A percentile compares a stretch with the other conserved stretches of the same genome.
Evolutionary conservation across 2,113 vertebrate species (phyloP).

Genomic region (Cervus canadensis): DNA sequence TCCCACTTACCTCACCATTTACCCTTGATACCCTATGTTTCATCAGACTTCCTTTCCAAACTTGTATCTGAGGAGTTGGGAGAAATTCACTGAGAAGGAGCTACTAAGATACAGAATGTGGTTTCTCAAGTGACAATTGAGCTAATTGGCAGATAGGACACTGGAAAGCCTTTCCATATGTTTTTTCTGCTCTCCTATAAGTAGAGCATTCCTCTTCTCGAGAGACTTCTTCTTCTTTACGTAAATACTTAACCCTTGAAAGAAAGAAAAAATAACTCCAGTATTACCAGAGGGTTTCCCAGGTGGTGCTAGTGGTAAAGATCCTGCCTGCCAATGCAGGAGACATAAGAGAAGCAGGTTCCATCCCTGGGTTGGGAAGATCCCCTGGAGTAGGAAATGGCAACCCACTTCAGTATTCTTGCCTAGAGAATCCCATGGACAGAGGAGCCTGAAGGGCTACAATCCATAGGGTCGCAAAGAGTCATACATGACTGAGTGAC

Average conservation of each 20-base stretch:
- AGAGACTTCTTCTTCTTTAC: neutral
- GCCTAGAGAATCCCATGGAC: neutral
- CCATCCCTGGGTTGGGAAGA: fast-evolving
- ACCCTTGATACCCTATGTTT: neutral
- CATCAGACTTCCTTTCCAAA: neutral
- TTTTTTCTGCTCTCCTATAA: neutral
- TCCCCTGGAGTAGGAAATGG: neutral
- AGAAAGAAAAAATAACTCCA: neutral
- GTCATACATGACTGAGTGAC: neutral
- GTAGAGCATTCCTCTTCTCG: fast-evolving
- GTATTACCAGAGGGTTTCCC: neutral
- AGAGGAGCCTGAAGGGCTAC: neutral
- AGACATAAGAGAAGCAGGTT: neutral
- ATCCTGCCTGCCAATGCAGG: neutral
- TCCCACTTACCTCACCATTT: neutral
- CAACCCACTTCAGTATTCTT: neutral
- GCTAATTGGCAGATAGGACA: neutral
- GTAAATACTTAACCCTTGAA: neutral
- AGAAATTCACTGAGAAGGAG: neutral
- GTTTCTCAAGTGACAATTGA: neutral
- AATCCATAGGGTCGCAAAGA: neutral
- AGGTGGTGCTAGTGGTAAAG: neutral
- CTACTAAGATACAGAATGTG: neutral
- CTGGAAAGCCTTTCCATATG: neutral
- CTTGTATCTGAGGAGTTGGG: neutral